Conservation (phyloP, 2,797 vertebrate species). For the Pangasius larnaudii region DNA sequence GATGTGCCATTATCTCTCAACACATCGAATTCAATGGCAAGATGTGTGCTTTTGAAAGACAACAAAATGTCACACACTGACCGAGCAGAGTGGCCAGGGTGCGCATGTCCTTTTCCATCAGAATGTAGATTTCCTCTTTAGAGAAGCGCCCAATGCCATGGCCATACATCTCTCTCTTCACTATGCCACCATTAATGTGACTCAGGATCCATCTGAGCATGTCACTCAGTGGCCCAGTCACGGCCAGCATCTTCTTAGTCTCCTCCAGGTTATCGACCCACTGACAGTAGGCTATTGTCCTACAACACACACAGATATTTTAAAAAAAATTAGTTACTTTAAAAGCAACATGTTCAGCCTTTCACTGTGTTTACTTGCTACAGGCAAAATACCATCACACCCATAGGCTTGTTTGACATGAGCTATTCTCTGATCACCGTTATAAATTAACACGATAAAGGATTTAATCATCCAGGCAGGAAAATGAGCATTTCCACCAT, state of each 20-base stretch:
- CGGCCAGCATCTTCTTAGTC: conserved; percentile 93
- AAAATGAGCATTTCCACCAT: background rate
- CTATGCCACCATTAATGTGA: conserved; percentile 91
- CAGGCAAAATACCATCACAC: background rate
- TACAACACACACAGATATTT: conserved; percentile 62
- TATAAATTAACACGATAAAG: background rate
- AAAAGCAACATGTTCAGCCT: background rate
- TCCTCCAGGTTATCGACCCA: conserved; percentile 98
- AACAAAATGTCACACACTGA: conserved; percentile 48
- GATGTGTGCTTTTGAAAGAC: background rate
- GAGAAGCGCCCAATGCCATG: conserved; percentile 98
- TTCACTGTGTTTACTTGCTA: background rate
- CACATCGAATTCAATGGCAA: background rate
- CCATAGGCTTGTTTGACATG: background rate
- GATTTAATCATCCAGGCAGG: background rate
- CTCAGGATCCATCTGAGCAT: conserved; percentile 95
- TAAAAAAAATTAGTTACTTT: background rate
- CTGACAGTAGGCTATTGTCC: conserved; percentile 97
- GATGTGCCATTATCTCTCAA: background rate
- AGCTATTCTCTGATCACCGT: background rate
- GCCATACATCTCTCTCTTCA: conserved; percentile 96
- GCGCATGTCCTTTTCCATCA: conserved; percentile 99
- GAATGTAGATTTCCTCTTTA: conserved; percentile 88
- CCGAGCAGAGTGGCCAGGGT: conserved; percentile 89
- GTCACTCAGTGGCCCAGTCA: conserved; percentile 92